Conservation (phyloP, 30 jellyfish, hydroid and myxozoan genomes). For the Aurelia coerulea region DNA sequence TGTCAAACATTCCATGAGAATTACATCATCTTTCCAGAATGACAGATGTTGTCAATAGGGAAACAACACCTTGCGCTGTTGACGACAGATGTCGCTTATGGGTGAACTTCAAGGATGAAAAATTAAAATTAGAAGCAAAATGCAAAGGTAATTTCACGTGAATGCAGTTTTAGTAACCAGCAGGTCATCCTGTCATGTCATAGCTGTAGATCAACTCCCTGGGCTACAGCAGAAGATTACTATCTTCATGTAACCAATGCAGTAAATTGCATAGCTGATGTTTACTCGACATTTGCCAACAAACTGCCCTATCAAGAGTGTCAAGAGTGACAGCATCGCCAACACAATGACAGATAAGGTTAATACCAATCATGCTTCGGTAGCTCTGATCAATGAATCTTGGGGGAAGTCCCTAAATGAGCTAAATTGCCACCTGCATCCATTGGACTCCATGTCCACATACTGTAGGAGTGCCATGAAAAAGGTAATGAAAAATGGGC, state of each 20-base stretch:
- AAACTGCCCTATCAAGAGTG: constrained; percentile 3
- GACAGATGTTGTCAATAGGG: no score
- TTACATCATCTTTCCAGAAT: no score
- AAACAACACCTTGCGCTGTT: no score
- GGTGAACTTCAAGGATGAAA: no score
- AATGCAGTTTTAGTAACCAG: not conserved
- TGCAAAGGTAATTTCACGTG: no score
- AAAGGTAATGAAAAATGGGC: not conserved
- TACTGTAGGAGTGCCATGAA: constrained; percentile 8
- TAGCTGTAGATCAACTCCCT: constrained; percentile 21
- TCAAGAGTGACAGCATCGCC: not conserved
- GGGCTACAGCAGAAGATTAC: constrained; percentile 41
- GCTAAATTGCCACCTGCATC: constrained; percentile 32
- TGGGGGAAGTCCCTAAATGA: constrained; percentile 44
- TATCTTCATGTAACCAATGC: constrained; percentile 13
- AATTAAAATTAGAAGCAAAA: no score
- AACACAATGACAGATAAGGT: constrained; percentile 35
- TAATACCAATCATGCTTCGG: constrained; percentile 25
- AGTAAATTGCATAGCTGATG: constrained; percentile 11
- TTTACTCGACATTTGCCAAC: not conserved
- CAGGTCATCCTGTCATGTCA: not conserved
- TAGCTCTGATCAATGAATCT: constrained; percentile 9
- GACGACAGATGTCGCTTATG: no score
- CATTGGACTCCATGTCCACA: constrained; percentile 9
- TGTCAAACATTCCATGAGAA: no score